Conservation (phyloP, 2,113 vertebrate genomes). For the Gnathonemus echidnorhynchus region DNA sequence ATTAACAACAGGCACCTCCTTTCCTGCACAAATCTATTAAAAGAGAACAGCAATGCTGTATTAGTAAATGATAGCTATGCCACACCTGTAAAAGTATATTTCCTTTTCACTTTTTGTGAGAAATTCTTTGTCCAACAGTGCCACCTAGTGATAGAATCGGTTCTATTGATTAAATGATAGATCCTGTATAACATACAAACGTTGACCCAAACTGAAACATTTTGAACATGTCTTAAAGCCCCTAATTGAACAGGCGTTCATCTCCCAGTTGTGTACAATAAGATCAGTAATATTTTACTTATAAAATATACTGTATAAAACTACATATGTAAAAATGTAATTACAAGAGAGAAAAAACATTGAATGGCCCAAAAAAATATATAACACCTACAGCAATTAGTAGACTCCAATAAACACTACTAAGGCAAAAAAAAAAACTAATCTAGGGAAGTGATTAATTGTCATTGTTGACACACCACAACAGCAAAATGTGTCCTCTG, state of each 20-base stretch:
- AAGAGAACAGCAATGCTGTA: conserved; percentile 70
- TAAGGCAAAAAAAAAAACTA: not conserved
- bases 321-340: not conserved
- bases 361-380: not conserved
- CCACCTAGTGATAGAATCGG: conserved; percentile 67
- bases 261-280: not conserved
- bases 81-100: conserved; percentile 46
- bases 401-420: not conserved
- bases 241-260: not conserved
- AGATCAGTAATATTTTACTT: not conserved
- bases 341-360: not conserved
- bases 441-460: not conserved
- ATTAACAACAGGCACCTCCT: conserved; percentile 74
- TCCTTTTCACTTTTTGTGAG: conserved; percentile 27
- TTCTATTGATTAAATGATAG: not conserved
- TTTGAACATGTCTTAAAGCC: not conserved
- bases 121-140: conserved; percentile 70
- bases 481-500: too few relatives aligned
- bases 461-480: too few relatives aligned
- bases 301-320: not conserved
- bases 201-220: not conserved
- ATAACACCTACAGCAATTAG: not conserved
- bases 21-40: conserved; percentile 75
- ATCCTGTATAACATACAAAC: not conserved
- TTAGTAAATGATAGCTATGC: conserved; percentile 70